Evolutionary conservation across 2,797 vertebrate species (phyloP).

Genomic region (Catharus ustulatus): DNA sequence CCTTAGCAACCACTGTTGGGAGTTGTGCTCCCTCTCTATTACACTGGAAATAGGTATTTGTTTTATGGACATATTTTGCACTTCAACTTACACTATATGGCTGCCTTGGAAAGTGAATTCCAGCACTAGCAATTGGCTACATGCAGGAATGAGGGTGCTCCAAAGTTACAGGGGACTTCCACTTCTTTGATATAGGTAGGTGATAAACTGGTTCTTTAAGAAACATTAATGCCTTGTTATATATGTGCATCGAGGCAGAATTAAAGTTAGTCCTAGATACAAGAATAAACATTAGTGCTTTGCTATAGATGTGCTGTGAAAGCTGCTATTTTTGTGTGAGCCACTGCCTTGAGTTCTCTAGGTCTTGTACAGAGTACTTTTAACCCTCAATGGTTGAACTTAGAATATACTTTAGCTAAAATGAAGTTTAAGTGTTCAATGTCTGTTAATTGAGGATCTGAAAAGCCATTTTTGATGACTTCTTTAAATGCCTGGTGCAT

Average conservation of each 20-base stretch:
- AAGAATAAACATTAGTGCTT: conserved; percentile 35
- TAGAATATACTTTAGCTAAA: neutral
- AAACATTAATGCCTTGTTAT: neutral
- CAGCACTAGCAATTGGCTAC: neutral
- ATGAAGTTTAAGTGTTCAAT: neutral
- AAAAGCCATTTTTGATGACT: neutral
- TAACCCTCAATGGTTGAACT: neutral
- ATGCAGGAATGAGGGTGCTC: fast-evolving
- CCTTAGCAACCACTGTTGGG: fast-evolving
- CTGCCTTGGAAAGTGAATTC: neutral
- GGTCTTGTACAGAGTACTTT: neutral
- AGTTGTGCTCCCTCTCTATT: neutral
- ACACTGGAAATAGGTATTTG: neutral
- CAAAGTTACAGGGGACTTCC: neutral
- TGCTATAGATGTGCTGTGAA: neutral
- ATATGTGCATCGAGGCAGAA: neutral
- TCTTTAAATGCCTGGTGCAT: neutral
- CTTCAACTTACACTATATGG: fast-evolving
- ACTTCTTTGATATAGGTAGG: neutral
- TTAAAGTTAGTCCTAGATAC: conserved; percentile 4
- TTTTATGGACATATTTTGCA: neutral
- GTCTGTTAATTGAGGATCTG: neutral
- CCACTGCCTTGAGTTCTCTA: neutral
- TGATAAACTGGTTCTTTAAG: neutral
- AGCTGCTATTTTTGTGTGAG: conserved; percentile 29